Percentiles rank a stretch among this genome's conserved stretches.
phyloP scores from a whole-genome alignment of 2,888 invertebrate genomes.

The Linyphia triangularis region DNA sequence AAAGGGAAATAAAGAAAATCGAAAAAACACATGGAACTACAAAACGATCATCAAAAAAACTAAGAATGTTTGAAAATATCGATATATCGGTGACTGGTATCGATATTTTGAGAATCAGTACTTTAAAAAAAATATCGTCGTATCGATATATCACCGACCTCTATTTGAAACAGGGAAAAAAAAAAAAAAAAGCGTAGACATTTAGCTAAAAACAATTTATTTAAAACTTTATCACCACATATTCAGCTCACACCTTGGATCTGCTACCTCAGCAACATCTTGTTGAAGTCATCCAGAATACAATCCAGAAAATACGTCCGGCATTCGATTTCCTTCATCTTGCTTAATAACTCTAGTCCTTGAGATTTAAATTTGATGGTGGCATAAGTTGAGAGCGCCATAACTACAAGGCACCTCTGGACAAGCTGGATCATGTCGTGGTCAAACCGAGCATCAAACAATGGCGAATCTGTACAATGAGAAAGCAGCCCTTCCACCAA shows the following conservation, averaged over 20 bases:
- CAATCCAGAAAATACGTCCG: background rate
- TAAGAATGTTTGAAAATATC: too few relatives aligned
- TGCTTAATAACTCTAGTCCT: background rate
- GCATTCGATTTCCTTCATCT: background rate
- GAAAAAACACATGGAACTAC: too few relatives aligned
- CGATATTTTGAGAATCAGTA: too few relatives aligned
- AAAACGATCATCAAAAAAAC: too few relatives aligned
- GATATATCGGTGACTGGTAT: too few relatives aligned
- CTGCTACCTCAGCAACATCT: background rate
- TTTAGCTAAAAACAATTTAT: background rate
- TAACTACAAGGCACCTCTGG: constrained; percentile 17
- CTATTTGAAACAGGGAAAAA: too few relatives aligned
- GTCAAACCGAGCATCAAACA: constrained; percentile 34
- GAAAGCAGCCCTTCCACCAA: background rate
- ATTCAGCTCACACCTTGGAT: background rate
- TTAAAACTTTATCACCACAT: background rate
- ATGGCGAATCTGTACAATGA: background rate
- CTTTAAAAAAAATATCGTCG: too few relatives aligned
- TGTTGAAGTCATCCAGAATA: background rate
- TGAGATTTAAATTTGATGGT: background rate
- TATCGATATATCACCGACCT: too few relatives aligned
- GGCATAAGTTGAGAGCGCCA: constrained; percentile 7
- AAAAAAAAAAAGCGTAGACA: too few relatives aligned
- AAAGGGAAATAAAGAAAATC: too few relatives aligned
- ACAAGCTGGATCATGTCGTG: constrained; percentile 19